Percentiles rank a stretch among this genome's conserved stretches.
Evolutionary conservation across 2,797 vertebrate genomes (phyloP).

Genomic region (Cossypha heuglini): DNA sequence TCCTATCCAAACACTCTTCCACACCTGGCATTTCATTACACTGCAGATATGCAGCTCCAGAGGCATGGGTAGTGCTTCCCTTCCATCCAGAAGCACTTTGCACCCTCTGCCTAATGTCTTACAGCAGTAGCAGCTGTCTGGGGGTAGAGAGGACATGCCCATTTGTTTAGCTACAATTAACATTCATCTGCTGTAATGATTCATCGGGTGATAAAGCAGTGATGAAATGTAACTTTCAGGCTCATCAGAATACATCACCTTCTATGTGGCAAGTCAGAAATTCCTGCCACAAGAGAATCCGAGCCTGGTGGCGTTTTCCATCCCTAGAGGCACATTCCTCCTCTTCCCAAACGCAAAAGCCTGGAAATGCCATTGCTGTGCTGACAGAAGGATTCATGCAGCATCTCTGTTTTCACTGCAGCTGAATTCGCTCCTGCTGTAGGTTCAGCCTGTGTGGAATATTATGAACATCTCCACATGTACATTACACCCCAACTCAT

Average conservation of each 20-base stretch:
- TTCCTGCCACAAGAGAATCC: constrained; percentile 35
- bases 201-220: constrained; percentile 63
- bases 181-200: constrained; percentile 66
- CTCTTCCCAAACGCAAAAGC: constrained; percentile 54
- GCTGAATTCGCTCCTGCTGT: constrained; percentile 59
- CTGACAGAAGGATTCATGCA: constrained; percentile 69
- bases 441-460: constrained; percentile 69
- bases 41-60: constrained; percentile 7
- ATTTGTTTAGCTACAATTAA: constrained; percentile 69
- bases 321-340: constrained; percentile 49
- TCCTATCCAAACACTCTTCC: constrained; percentile 1
- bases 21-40: constrained; percentile 41
- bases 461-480: constrained; percentile 61
- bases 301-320: background rate
- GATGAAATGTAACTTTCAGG: constrained; percentile 64
- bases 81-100: constrained; percentile 49
- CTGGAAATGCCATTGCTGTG: constrained; percentile 64
- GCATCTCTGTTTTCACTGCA: constrained; percentile 69
- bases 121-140: constrained; percentile 59
- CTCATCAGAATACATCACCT: constrained; percentile 61
- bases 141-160: constrained; percentile 56
- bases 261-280: constrained; percentile 46
- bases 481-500: constrained; percentile 45
- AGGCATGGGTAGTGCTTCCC: background rate
- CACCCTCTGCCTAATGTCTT: constrained; percentile 57